phyloP scores from a whole-genome alignment of 2,113 vertebrate species.

The Thomomys bottae region DNA sequence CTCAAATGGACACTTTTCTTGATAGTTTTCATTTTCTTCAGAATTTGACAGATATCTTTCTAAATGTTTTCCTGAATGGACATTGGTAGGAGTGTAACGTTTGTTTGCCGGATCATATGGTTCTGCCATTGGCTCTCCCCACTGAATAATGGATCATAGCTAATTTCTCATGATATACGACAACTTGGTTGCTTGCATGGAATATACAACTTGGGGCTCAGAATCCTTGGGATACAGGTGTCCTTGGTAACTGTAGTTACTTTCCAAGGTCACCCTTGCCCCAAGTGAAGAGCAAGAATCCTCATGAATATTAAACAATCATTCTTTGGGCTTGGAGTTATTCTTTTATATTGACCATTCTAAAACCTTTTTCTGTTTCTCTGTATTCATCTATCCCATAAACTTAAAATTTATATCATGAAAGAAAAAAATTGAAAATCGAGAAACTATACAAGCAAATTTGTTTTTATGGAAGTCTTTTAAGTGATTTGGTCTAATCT shows the following conservation, averaged over 20 bases:
- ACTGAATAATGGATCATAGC: not conserved
- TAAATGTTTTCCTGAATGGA: not conserved
- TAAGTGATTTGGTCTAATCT: not conserved
- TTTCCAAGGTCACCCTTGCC: not conserved
- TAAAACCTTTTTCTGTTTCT: not conserved
- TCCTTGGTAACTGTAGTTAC: fast-evolving
- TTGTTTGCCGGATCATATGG: not conserved
- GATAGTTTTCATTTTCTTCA: not conserved
- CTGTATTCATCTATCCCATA: not conserved
- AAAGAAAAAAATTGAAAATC: not conserved
- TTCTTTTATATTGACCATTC: not conserved
- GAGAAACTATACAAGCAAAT: not conserved
- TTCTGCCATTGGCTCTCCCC: not conserved
- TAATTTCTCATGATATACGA: not conserved
- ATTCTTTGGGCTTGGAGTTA: not conserved
- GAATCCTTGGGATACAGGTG: not conserved
- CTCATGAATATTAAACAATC: not conserved
- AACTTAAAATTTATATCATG: not conserved
- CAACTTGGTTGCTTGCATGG: not conserved
- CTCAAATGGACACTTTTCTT: not conserved
- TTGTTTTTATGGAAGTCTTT: not conserved
- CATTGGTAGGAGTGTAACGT: not conserved
- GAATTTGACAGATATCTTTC: not conserved
- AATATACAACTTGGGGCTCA: not conserved
- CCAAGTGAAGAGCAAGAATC: not conserved